phyloP scores from a whole-genome alignment of 1,140 invertebrate species.

The Drosophila gunungcola region DNA sequence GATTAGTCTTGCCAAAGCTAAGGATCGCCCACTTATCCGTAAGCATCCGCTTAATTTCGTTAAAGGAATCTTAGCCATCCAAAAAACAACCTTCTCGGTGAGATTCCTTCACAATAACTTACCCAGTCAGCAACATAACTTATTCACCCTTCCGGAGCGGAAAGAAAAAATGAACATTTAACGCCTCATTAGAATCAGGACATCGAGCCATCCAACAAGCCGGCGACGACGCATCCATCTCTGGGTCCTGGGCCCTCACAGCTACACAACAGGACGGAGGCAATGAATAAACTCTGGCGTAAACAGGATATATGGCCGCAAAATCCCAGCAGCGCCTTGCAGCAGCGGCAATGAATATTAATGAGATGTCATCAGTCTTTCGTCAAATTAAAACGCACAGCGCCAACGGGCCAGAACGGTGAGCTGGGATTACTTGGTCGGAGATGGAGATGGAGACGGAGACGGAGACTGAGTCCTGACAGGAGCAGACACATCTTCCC shows the following conservation, averaged over 20 bases:
- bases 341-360: slow-evolving; percentile 79
- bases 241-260: slow-evolving; percentile 3
- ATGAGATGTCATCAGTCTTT: slow-evolving; percentile 84
- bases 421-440: slow-evolving; percentile 13
- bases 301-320: slow-evolving; percentile 68
- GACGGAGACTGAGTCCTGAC: slow-evolving; percentile 12
- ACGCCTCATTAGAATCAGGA: slow-evolving; percentile 68
- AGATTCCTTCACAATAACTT: slow-evolving; percentile 15
- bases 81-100: not conserved
- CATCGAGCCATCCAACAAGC: slow-evolving; percentile 18
- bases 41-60: not conserved
- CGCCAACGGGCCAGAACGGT: slow-evolving; percentile 50
- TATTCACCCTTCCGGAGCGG: slow-evolving; percentile 11
- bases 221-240: slow-evolving; percentile 25
- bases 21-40: too few species aligned
- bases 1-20: too few species aligned
- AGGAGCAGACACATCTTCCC: slow-evolving; percentile 33
- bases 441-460: not conserved
- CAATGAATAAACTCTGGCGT: slow-evolving; percentile 65
- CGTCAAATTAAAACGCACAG: slow-evolving; percentile 83
- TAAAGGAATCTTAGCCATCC: not conserved
- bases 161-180: slow-evolving; percentile 57
- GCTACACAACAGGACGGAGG: slow-evolving; percentile 29
- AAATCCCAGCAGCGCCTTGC: slow-evolving; percentile 71
- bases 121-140: slow-evolving; percentile 4